phyloP scores from a whole-genome alignment of 2,797 vertebrate species.

The Dendrocincla tyrannina region DNA sequence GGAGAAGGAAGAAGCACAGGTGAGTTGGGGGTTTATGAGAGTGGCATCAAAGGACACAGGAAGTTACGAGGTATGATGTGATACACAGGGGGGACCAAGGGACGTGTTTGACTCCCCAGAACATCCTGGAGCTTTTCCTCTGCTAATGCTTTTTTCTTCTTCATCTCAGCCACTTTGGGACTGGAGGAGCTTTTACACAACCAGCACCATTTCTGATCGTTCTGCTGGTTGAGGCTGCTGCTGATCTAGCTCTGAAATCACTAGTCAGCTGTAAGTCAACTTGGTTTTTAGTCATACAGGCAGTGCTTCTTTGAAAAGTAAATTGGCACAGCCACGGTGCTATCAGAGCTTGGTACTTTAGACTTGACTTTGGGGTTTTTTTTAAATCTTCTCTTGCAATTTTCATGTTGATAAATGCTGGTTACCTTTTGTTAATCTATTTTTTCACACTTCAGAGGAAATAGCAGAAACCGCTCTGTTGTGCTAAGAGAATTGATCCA shows the following conservation, averaged over 20 bases:
- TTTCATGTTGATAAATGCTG: constrained; percentile 17
- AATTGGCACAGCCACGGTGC: neutral
- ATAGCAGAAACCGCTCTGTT: neutral
- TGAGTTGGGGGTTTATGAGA: constrained; percentile 22
- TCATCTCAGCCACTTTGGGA: neutral
- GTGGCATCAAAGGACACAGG: neutral
- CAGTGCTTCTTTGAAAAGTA: neutral
- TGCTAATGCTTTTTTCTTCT: neutral
- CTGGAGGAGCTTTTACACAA: neutral
- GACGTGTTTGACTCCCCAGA: neutral
- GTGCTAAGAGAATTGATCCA: constrained; percentile 38
- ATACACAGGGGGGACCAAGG: neutral
- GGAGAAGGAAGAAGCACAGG: constrained; percentile 44
- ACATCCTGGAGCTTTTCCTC: neutral
- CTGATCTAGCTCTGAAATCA: constrained; percentile 29
- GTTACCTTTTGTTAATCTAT: constrained; percentile 44
- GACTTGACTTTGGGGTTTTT: neutral
- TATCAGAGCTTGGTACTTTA: neutral
- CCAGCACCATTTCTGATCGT: neutral
- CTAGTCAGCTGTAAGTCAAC: constrained; percentile 13
- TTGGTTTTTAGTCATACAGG: neutral
- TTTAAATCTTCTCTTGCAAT: neutral
- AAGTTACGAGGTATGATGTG: neutral
- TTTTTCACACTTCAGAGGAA: constrained; percentile 52
- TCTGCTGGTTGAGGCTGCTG: constrained; percentile 13